phyloP scores from a whole-genome alignment of 2,888 invertebrate genomes.

The Coenonympha arcania region DNA sequence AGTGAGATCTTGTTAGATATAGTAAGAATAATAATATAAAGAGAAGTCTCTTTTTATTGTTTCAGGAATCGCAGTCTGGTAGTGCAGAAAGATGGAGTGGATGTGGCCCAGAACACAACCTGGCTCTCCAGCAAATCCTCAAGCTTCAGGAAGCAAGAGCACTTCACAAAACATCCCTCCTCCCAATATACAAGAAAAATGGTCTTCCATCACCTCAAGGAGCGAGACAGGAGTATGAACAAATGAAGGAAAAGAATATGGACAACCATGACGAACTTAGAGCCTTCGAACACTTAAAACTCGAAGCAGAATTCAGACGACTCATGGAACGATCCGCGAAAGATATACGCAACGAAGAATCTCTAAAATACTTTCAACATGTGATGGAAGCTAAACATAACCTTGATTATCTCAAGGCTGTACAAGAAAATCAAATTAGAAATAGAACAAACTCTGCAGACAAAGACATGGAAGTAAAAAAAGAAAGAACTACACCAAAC shows the following conservation, averaged over 20 bases:
- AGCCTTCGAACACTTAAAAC: slow-evolving; percentile 65
- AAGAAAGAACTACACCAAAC: slow-evolving; percentile 52
- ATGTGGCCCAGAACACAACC: slow-evolving; percentile 91
- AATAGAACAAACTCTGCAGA: slow-evolving; percentile 33
- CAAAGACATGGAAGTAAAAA: slow-evolving; percentile 44
- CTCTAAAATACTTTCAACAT: slow-evolving; percentile 62
- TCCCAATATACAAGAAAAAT: slow-evolving; percentile 66
- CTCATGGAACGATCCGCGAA: slow-evolving; percentile 74
- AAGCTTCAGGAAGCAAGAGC: slow-evolving; percentile 91
- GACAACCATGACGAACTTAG: slow-evolving; percentile 57
- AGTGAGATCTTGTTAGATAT: too few relatives aligned
- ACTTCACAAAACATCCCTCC: slow-evolving; percentile 71
- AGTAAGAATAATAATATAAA: too few relatives aligned
- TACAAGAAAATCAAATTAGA: slow-evolving; percentile 63
- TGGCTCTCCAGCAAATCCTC: slow-evolving; percentile 93
- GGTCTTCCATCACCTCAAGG: slow-evolving; percentile 69
- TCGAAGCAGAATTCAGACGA: slow-evolving; percentile 73
- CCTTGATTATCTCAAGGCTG: slow-evolving; percentile 55
- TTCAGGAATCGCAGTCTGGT: slow-evolving; percentile 86
- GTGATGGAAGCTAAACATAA: slow-evolving; percentile 66
- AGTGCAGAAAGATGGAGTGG: slow-evolving; percentile 92
- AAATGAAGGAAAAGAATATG: slow-evolving; percentile 41
- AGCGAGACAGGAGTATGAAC: slow-evolving; percentile 61
- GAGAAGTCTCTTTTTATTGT: slow-evolving; percentile 48
- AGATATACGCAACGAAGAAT: slow-evolving; percentile 58